Evolutionary conservation across 2,797 vertebrate genomes (phyloP), one percentile per base, ranked within the genome.

Genomic region (Mergus octosetaceus): DNA sequence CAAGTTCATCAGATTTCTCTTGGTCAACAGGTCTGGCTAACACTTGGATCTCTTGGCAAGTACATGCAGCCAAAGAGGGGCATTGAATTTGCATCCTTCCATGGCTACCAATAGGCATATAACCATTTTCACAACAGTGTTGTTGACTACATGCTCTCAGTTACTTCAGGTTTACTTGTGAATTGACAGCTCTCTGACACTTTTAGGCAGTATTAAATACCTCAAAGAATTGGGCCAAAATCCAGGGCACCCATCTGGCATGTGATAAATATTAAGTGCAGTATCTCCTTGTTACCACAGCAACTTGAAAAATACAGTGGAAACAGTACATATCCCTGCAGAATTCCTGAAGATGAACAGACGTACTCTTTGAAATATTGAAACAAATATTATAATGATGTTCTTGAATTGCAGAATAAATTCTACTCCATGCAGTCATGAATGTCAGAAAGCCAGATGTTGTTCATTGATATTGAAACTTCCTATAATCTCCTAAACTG

Each of bases 311-410:
- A 96, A 93, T 62, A 85, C 19, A 66, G 18, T 21, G 66, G 76
- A 96, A 97, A 95, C 86, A 96, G 34, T 8, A 20, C 60, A 61
- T 68, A 68, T 82, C 88, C 94, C 95, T 80, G 60, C 38, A 94
- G 90, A 82, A 86, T 96, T 91, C 65, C 72, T 89, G 87, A 95
- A 81, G 77, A 95, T 81, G 69, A 97, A 89, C 92, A 91, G 95
- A 84, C 43, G 43, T 45, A 25, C n/a, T 19, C 73, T 79, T 65
- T 81, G 89, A 89, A 92, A 93, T 72, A 90, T 2, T 62, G n/a
- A 94, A 88, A 85, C 39, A 86, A 80, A 79, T 94, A 79, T 36
- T 66, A 45, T 54, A 92, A 81, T 13, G n/a, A 92, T 68, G 69
- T 7, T 78, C 8, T 65, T 92, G 68, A 68, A 87, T 66, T 85